Base-by-base conservation (phyloP, 2,113 vertebrate genomes). In the Hyla sarda region DNA sequence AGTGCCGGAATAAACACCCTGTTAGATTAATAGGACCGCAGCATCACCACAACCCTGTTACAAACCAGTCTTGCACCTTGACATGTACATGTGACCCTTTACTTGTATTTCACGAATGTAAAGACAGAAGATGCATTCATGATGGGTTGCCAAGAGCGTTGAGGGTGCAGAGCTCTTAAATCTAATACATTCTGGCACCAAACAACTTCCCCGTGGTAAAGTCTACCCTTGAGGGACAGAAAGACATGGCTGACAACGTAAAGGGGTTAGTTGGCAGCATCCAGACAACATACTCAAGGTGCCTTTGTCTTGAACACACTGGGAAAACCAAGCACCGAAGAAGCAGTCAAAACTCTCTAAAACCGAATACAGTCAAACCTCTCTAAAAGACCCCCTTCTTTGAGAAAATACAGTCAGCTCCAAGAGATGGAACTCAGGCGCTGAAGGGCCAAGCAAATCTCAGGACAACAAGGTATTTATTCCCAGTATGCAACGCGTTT, bases 211-310 rank as follows among this genome's bases (percentile, higher is more conserved):
- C 19, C 17, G 12, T 56, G 76, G 34, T 32, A 50, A 37, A 21
- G 5, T 41, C 52, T 79, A 56, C 52, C 76, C 76, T 50, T 37
- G 76, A 34, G 52, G 52, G 76, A 79, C 37, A 74, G 72, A 45
- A 25, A 34, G 21, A 74, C 52, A 79, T 58, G 76, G 52, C 52
- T 30, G 30, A 58, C 52, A 41, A 56, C 56, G 30, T 32, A 79
- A 21, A 21, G 47, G 32, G 76, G 17, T 23, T 79, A 37, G 30
- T 79, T 13, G 30, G 52, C 76, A 58, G 72, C 19, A 37, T 37
- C 28, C 30, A 34, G 9, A 32, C 10, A 2, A 54, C 28, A 54
- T 77, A 77, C 34, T 28, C 76, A 79, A 79, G 76, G 76, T 73
- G 54, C 69, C 50, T 32, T 58, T 84, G 50, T 60, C 32, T 2